Base-by-base conservation (phyloP, 2,113 vertebrate species). In the Paralichthys olivaceus region DNA sequence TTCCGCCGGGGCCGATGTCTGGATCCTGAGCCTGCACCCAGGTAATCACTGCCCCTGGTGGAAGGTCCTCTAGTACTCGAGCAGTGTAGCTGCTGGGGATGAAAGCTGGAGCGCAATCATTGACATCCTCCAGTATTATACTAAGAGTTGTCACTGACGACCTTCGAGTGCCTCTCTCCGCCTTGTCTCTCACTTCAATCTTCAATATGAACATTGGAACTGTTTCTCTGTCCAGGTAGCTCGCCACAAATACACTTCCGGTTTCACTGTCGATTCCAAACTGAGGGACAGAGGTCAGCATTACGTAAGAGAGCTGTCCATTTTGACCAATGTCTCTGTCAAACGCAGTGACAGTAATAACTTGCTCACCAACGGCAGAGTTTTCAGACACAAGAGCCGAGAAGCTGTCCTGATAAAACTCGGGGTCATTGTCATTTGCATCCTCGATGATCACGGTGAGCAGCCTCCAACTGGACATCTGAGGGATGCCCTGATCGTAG, bases 1-100 rank as follows among this genome's bases (percentile, higher is more conserved):
- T 96, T 54, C 98, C 97, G 4, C 96, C 96, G 4, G 96, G 80
- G n/a, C 97, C 96, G 0, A 97, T 91, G 81, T 99, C 98, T 2
- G 96, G 96, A 80, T 99, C 98, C 0, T 96, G 95, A 29, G 96
- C 96, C 89, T 99, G 96, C 71, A 98, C 83, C 97, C 97, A 98
- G 55, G 96, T 95, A 51, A 99, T 96, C 67, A 99, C 96, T 4
- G 96, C 94, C 58, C 97, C 97, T 6, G 95, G 62, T 0, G 98
- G 98, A 12, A 99, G 93, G 82, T 99, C 98, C 91, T 99, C 98
- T 2, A 96, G 94, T 1, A 97, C 95, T 58, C 95, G 96, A 63
- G 97, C 95, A 0, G 87, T 97, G 51, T 96, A 98, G 85, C 94
- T 96, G 66, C 91, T 94, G 0, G 98, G 98, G 71, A 98, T 95